These are phyloP conservation scores for Pelobates fuscus DNA, from an alignment of 2,113 vertebrate species.

Conservation along the genomic window DNA sequence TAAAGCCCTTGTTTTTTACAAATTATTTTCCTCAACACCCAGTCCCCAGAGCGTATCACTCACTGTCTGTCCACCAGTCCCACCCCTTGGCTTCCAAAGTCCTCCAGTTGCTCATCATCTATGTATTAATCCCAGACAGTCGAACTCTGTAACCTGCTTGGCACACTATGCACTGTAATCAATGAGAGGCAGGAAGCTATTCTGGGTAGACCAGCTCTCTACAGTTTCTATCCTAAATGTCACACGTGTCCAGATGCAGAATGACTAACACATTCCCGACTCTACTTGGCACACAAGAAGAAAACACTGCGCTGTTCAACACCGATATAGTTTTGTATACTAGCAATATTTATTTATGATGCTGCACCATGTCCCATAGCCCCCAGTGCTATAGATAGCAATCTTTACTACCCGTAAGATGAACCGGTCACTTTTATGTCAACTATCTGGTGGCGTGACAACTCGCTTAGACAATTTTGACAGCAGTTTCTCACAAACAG, in stretches of 20 bases:
- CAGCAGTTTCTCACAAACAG: too few species aligned
- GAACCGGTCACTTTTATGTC: too few species aligned
- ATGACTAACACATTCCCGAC: slow-evolving; percentile 19
- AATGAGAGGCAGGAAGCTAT: slow-evolving; percentile 36
- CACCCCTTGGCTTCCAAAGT: slow-evolving; percentile 20
- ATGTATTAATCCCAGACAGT: slow-evolving; percentile 21
- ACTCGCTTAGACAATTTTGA: too few species aligned
- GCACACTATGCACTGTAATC: slow-evolving; percentile 11
- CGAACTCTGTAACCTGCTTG: slow-evolving; percentile 33
- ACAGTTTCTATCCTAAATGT: slow-evolving; percentile 5
- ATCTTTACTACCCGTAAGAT: too few species aligned
- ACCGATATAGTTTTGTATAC: neutral
- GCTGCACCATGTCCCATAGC: too few species aligned
- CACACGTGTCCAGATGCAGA: slow-evolving; percentile 4
- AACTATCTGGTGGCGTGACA: too few species aligned
- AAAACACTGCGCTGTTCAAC: neutral
- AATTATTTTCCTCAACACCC: neutral
- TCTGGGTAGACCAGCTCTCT: slow-evolving; percentile 5
- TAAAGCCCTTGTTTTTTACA: too few species aligned
- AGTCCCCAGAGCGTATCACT: neutral
- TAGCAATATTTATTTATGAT: too few species aligned
- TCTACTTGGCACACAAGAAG: neutral
- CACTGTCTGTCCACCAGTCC: neutral
- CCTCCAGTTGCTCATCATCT: slow-evolving; percentile 14
- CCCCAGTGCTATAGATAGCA: too few species aligned